A percentile compares a stretch with the other conserved stretches of the same genome.
phyloP scores from a whole-genome alignment of 2,888 invertebrate genomes.

The Hyposoter didymator region DNA sequence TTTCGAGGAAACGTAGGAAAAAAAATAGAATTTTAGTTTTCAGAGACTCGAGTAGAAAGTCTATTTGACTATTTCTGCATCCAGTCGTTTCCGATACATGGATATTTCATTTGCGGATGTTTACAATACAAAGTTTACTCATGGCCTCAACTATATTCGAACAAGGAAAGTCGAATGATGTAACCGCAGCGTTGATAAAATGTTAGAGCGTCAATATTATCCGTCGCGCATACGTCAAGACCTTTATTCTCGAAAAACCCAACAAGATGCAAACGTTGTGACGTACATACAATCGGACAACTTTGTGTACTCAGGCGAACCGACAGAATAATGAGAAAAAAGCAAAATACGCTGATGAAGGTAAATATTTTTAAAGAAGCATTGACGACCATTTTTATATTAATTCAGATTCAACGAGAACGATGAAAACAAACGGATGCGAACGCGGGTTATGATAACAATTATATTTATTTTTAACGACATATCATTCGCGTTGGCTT shows the following conservation, averaged over 20 bases:
- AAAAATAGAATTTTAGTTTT: neutral
- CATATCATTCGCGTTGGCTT: neutral
- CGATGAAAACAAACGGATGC: slow-evolving; percentile 19
- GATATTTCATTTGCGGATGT: neutral
- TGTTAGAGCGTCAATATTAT: neutral
- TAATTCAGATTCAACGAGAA: slow-evolving; percentile 20
- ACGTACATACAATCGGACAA: neutral
- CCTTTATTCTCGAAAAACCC: slow-evolving; percentile 1
- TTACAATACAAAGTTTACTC: neutral
- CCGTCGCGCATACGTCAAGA: neutral
- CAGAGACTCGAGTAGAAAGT: neutral
- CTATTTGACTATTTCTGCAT: neutral
- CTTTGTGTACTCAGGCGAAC: neutral
- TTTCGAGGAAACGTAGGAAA: neutral
- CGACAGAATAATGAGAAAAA: neutral
- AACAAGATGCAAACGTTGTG: neutral
- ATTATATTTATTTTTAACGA: slow-evolving; percentile 4
- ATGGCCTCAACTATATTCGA: neutral
- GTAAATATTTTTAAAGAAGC: slow-evolving; percentile 29
- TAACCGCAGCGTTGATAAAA: neutral
- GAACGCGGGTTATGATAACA: slow-evolving; percentile 1
- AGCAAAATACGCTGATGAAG: slow-evolving; percentile 5
- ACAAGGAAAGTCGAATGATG: neutral
- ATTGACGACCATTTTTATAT: slow-evolving; percentile 17
- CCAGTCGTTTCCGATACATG: neutral